Conservation (phyloP, 2,797 vertebrate genomes). For the Pseudochirops corinnae region DNA sequence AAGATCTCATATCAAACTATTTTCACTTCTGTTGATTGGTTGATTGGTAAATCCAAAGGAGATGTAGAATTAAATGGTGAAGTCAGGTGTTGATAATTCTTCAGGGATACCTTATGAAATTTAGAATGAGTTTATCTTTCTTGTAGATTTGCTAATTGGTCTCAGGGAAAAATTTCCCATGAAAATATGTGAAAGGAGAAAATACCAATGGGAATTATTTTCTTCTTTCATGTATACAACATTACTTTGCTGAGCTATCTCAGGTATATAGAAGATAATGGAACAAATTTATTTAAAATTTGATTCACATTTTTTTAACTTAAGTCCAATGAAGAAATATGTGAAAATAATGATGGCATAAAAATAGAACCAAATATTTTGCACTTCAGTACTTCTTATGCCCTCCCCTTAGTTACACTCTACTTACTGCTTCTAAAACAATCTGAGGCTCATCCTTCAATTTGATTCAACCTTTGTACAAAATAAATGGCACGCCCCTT, state of each 20-base stretch:
- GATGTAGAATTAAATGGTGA: neutral
- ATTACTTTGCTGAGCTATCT: neutral
- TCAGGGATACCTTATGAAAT: neutral
- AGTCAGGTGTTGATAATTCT: neutral
- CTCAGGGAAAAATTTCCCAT: neutral
- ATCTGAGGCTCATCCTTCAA: neutral
- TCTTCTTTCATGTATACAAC: neutral
- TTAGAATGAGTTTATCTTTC: accelerated
- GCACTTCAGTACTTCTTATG: neutral
- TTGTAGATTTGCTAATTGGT: neutral
- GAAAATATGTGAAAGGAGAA: neutral
- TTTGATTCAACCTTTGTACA: neutral
- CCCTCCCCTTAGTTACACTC: neutral
- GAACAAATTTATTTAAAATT: neutral
- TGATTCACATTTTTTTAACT: neutral
- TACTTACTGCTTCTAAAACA: neutral
- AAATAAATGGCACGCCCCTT: neutral
- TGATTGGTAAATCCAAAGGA: neutral
- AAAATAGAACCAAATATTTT: neutral
- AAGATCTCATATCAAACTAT: neutral
- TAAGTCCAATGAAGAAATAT: neutral
- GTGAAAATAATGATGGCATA: neutral
- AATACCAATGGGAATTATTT: neutral
- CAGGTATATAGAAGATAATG: neutral
- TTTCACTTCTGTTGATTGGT: neutral